Conservation (phyloP, 2,797 vertebrate species). For the Coregonus suidteri region DNA sequence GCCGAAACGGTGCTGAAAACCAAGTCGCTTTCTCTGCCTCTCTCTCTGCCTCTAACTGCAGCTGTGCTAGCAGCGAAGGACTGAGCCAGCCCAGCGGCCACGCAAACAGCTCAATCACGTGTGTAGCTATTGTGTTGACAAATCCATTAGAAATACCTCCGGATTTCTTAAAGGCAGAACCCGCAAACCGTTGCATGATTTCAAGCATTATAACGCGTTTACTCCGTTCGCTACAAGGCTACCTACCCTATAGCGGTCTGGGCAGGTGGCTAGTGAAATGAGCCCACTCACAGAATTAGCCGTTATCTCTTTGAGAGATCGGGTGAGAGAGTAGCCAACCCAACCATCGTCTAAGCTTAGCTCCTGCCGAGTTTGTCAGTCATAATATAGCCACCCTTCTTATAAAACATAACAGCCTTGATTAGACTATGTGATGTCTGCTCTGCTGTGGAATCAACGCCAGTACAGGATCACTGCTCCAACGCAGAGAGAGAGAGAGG, state of each 20-base stretch:
- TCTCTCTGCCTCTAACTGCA: slow-evolving; percentile 13
- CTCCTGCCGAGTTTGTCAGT: background rate
- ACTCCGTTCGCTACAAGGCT: slow-evolving; percentile 56
- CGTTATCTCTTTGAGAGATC: slow-evolving; percentile 50
- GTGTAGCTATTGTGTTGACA: slow-evolving; percentile 32
- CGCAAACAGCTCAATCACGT: background rate
- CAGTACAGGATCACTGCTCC: slow-evolving; percentile 17
- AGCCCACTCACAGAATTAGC: slow-evolving; percentile 54
- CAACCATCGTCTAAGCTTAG: background rate
- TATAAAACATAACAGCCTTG: slow-evolving; percentile 37
- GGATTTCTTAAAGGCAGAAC: slow-evolving; percentile 54
- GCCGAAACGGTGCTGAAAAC: slow-evolving; percentile 31
- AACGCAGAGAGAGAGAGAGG: background rate
- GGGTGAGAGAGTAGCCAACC: slow-evolving; percentile 28
- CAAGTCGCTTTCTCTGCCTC: background rate
- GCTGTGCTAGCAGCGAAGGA: slow-evolving; percentile 18
- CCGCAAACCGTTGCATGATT: background rate
- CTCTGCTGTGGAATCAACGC: slow-evolving; percentile 58
- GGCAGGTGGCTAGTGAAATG: slow-evolving; percentile 43
- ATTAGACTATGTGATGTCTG: slow-evolving; percentile 60
- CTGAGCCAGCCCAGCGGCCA: slow-evolving; percentile 28
- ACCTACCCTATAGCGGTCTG: slow-evolving; percentile 73
- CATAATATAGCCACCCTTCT: slow-evolving; percentile 16
- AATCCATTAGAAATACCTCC: slow-evolving; percentile 33
- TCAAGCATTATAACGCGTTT: background rate